These are phyloP conservation scores for Tanypteryx hageni DNA, from an alignment of 2,888 invertebrate genomes.

Conservation along the genomic window DNA sequence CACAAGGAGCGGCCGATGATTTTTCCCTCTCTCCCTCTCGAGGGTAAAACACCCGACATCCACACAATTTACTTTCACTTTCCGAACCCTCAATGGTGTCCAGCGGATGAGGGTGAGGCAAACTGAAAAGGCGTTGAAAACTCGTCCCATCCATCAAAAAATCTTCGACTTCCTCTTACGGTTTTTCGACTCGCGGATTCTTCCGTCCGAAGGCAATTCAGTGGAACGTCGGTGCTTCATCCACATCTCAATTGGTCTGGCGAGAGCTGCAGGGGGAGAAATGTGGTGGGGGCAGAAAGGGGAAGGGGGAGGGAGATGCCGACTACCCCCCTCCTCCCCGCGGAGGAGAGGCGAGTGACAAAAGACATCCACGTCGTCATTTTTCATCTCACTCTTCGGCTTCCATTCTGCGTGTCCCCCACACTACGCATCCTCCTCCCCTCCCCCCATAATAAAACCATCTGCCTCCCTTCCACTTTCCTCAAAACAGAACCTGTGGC, in stretches of 20 bases:
- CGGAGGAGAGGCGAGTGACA: not conserved
- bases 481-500: conserved; percentile 19
- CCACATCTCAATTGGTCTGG: conserved; percentile 7
- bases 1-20: too few species aligned
- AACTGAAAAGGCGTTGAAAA: not conserved
- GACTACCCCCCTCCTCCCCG: not conserved
- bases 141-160: not conserved
- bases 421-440: not conserved
- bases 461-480: conserved; percentile 10
- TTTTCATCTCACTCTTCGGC: not conserved
- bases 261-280: not conserved
- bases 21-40: not conserved
- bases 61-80: too few species aligned
- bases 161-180: not conserved
- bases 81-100: not conserved
- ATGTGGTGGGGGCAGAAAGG: too few species aligned
- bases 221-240: not conserved
- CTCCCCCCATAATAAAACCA: not conserved
- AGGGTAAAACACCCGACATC: not conserved
- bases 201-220: not conserved
- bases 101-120: not conserved
- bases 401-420: too few species aligned
- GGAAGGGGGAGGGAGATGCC: too few species aligned
- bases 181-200: not conserved
- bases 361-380: not conserved